A percentile compares a stretch with the other conserved stretches of the same genome.
phyloP scores from a whole-genome alignment of 2,113 vertebrate species.

The Burhinus oedicnemus region DNA sequence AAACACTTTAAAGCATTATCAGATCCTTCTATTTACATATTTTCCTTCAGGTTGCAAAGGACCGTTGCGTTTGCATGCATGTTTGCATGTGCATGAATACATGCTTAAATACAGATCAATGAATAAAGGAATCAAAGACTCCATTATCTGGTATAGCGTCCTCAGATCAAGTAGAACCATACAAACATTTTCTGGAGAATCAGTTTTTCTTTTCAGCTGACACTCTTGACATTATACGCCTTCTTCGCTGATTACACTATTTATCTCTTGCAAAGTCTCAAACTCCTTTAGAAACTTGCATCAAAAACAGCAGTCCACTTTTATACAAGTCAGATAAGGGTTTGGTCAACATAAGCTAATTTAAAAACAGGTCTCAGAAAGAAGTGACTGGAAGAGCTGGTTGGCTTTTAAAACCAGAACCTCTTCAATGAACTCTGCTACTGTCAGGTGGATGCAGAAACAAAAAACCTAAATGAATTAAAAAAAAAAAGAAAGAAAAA shows the following conservation, averaged over 20 bases:
- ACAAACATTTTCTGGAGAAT: background rate
- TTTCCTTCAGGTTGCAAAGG: background rate
- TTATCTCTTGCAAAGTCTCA: background rate
- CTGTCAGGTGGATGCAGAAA: background rate
- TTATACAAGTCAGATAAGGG: background rate
- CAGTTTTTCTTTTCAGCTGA: background rate
- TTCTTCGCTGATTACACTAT: background rate
- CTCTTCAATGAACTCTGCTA: background rate
- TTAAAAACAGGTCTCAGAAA: slow-evolving; percentile 8
- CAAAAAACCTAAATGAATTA: background rate
- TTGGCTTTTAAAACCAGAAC: background rate
- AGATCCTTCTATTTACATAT: background rate
- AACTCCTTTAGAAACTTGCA: background rate
- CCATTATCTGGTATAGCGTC: background rate
- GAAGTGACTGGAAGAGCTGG: background rate
- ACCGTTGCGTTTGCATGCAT: background rate
- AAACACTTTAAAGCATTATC: background rate
- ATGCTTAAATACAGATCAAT: slow-evolving; percentile 1
- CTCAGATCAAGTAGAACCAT: background rate
- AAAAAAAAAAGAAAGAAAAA: background rate
- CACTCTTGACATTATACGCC: background rate
- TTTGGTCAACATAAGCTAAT: background rate
- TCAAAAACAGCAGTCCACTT: slow-evolving; percentile 18
- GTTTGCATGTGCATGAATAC: background rate
- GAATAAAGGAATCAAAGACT: slow-evolving; percentile 17